Conservation (phyloP, 2,888 invertebrate genomes). For the Lutraria lutraria region DNA sequence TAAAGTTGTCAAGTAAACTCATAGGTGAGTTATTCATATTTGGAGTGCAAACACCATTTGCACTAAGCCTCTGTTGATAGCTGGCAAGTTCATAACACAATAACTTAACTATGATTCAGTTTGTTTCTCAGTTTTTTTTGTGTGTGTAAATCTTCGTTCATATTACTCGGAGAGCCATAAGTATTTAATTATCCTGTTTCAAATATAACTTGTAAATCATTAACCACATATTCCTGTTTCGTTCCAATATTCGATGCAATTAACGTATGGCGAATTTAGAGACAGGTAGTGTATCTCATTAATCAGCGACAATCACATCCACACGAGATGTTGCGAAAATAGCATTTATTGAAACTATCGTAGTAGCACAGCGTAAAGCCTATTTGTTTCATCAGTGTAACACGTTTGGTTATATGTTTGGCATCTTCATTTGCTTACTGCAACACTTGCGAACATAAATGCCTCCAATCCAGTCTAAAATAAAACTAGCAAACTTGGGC, state of each 20-base stretch:
- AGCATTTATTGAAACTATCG: neutral
- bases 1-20: conserved; percentile 35
- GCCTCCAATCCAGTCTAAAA: neutral
- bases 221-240: neutral
- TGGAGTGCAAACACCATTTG: conserved; percentile 22
- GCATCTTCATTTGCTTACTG: neutral
- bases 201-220: neutral
- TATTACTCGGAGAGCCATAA: neutral
- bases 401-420: neutral
- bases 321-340: neutral
- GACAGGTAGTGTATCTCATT: neutral
- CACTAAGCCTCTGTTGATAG: conserved; percentile 14
- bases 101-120: neutral
- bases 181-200: neutral
- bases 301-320: neutral
- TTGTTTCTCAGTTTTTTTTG: neutral
- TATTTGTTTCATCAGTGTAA: neutral
- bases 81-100: neutral
- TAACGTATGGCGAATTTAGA: neutral
- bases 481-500: neutral
- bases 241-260: neutral
- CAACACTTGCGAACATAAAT: neutral
- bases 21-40: conserved; percentile 60
- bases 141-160: neutral
- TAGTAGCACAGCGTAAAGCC: neutral